Conservation (phyloP, 2,888 invertebrate species). For the Phaonia tiefii region DNA sequence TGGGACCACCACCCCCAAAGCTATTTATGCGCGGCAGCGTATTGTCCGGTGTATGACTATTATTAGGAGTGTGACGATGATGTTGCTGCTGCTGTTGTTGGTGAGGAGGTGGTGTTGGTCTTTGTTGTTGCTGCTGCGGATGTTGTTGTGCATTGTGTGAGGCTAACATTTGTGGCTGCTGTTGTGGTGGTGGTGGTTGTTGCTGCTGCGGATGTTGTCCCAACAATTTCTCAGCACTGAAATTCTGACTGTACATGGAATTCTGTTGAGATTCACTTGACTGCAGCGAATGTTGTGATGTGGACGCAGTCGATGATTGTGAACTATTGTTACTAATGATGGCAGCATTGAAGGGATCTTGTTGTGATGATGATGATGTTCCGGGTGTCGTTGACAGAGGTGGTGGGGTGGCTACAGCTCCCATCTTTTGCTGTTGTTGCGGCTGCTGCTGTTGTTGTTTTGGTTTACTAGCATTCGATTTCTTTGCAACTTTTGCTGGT, state of each 20-base stretch:
- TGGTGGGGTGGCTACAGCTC: slow-evolving; percentile 77
- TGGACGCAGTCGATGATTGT: slow-evolving; percentile 78
- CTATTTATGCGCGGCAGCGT: slow-evolving; percentile 78
- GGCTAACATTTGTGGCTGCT: slow-evolving; percentile 70
- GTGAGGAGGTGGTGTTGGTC: slow-evolving; percentile 67
- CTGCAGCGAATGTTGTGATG: slow-evolving; percentile 77
- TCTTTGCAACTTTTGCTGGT: slow-evolving; percentile 78
- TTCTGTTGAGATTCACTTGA: slow-evolving; percentile 79
- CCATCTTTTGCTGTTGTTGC: slow-evolving; percentile 70
- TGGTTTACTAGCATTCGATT: slow-evolving; percentile 77
- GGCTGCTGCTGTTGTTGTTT: slow-evolving; percentile 72
- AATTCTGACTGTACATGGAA: slow-evolving; percentile 79
- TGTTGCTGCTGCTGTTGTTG: slow-evolving; percentile 67
- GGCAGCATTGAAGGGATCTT: slow-evolving; percentile 77
- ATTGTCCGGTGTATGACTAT: slow-evolving; percentile 72
- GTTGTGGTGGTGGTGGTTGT: slow-evolving; percentile 68
- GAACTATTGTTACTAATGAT: slow-evolving; percentile 79
- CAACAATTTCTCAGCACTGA: slow-evolving; percentile 77
- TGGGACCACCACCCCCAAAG: slow-evolving; percentile 70
- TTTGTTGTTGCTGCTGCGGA: slow-evolving; percentile 68
- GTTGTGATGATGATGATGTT: slow-evolving; percentile 73
- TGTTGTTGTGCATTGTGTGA: slow-evolving; percentile 61
- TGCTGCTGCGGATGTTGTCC: slow-evolving; percentile 73
- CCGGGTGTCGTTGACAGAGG: slow-evolving; percentile 78
- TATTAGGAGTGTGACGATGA: slow-evolving; percentile 75